A percentile compares a stretch with the other conserved stretches of the same genome.
Conservation (phyloP, 2,797 vertebrate species). For the Margarornis squamiger region DNA sequence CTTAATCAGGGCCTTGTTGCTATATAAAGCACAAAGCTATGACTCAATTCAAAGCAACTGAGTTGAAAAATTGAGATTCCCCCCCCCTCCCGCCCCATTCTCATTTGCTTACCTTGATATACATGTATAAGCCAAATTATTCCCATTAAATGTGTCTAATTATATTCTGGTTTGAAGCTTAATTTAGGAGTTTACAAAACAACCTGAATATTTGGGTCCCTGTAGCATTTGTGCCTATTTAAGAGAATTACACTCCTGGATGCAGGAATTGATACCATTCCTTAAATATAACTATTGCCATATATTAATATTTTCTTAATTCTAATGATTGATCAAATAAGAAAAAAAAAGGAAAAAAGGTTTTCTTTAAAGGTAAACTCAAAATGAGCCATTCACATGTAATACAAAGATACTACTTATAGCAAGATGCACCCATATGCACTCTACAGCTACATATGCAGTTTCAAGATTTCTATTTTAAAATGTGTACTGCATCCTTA, state of each 20-base stretch:
- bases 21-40: slow-evolving; percentile 53
- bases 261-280: background rate
- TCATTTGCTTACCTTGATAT: background rate
- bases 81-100: background rate
- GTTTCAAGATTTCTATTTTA: slow-evolving; percentile 57
- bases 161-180: background rate
- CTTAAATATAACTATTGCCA: background rate
- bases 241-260: background rate
- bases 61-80: background rate
- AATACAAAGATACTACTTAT: background rate
- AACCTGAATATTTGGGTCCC: background rate
- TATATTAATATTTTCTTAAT: background rate
- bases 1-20: slow-evolving; percentile 57
- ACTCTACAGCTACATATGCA: slow-evolving; percentile 7
- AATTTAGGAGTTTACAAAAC: background rate
- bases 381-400: background rate
- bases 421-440: background rate
- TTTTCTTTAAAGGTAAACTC: slow-evolving; percentile 13
- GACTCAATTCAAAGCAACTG: slow-evolving; percentile 4
- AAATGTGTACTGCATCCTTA: slow-evolving; percentile 50
- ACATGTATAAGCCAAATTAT: background rate
- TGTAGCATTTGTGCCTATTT: background rate
- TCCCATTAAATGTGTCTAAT: background rate
- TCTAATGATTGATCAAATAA: background rate
- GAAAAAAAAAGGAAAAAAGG: background rate